These are phyloP conservation scores for Oncorhynchus gorbuscha DNA, from an alignment of 2,113 vertebrate species.

Conservation along the genomic window DNA sequence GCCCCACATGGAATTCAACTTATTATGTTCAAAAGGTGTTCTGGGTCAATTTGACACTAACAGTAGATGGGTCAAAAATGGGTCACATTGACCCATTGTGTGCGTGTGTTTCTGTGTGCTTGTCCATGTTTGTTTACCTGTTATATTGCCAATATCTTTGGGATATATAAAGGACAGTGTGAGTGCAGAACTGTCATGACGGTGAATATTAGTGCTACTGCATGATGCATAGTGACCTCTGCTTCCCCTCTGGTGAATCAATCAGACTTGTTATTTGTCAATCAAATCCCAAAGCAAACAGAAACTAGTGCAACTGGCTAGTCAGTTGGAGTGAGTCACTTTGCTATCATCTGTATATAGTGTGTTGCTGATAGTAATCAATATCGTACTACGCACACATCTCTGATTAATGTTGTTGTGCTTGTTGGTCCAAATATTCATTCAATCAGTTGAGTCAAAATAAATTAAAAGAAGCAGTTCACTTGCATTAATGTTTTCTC, in stretches of 20 bases:
- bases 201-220: too few species aligned
- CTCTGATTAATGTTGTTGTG: neutral
- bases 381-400: neutral
- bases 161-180: too few species aligned
- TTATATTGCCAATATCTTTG: too few species aligned
- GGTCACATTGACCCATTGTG: too few species aligned
- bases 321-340: neutral
- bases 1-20: constrained; percentile 49
- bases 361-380: neutral
- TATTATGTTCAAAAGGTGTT: neutral
- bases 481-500: too few species aligned
- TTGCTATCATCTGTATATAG: neutral
- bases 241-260: too few species aligned
- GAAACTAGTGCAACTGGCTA: neutral
- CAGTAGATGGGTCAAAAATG: too few species aligned
- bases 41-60: neutral
- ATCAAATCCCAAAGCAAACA: too few species aligned
- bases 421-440: neutral
- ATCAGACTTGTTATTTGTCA: neutral
- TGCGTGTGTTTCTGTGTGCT: too few species aligned
- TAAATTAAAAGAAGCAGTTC: neutral
- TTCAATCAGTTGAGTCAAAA: neutral
- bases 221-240: too few species aligned
- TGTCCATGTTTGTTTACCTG: too few species aligned
- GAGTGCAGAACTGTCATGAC: too few species aligned